Percentiles rank a stretch among this genome's conserved stretches.
Conservation (phyloP, 1,140 invertebrate species). For the Panagrolaimus sp. region DNA sequence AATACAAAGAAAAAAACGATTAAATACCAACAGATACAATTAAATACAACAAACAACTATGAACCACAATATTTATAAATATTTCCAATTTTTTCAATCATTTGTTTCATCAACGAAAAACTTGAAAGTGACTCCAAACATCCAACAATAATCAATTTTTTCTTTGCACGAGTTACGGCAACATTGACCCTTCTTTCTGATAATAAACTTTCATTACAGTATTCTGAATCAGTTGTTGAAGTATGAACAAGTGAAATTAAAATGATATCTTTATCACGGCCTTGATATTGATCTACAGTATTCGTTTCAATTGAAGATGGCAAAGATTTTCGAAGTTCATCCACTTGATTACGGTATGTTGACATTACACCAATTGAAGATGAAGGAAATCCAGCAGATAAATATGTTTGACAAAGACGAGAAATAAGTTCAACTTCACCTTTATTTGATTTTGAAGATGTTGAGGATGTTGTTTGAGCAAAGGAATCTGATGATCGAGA, state of each 20-base stretch:
- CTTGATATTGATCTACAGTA: slow-evolving; percentile 95
- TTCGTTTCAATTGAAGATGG: slow-evolving; percentile 69
- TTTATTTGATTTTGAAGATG: slow-evolving; percentile 64
- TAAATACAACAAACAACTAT: not conserved
- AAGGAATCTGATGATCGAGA: slow-evolving; percentile 15
- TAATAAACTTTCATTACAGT: slow-evolving; percentile 68
- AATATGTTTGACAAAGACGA: slow-evolving; percentile 57
- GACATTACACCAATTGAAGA: slow-evolving; percentile 80
- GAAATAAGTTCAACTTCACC: slow-evolving; percentile 70
- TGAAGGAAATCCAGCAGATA: slow-evolving; percentile 61
- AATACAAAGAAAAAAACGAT: not conserved
- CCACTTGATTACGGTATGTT: slow-evolving; percentile 74
- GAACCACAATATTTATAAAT: not conserved
- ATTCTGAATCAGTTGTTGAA: slow-evolving; percentile 65
- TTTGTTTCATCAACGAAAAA: slow-evolving; percentile 27
- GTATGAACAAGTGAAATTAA: slow-evolving; percentile 77
- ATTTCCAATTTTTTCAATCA: slow-evolving; percentile 8
- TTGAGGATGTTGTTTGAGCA: slow-evolving; percentile 5
- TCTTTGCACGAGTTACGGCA: slow-evolving; percentile 82
- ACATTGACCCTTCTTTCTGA: slow-evolving; percentile 83
- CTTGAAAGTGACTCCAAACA: slow-evolving; percentile 60
- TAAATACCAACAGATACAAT: not conserved
- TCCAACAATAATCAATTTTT: slow-evolving; percentile 81
- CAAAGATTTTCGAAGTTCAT: slow-evolving; percentile 24
- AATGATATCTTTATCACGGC: slow-evolving; percentile 83